A percentile compares a stretch with the other conserved stretches of the same genome.
These are phyloP conservation scores for Heterotilapia buettikoferi DNA, from an alignment of 2,113 vertebrate species.

Conservation along the genomic window DNA sequence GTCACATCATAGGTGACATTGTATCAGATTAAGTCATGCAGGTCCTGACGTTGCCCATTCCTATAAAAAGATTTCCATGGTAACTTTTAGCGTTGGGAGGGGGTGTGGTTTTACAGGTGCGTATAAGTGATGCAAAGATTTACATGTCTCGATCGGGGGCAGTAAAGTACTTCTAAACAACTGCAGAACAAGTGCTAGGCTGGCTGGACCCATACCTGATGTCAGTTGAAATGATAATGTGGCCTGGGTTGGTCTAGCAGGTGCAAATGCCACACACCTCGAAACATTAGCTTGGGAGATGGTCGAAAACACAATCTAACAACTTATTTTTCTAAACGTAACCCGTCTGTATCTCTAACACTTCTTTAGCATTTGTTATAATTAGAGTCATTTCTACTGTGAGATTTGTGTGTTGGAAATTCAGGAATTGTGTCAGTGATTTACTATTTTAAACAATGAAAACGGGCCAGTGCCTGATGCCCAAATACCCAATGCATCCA, in stretches of 20 bases:
- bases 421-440: background rate
- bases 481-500: background rate
- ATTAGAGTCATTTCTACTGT: background rate
- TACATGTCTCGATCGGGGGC: background rate
- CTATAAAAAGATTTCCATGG: background rate
- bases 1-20: background rate
- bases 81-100: background rate
- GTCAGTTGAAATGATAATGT: background rate
- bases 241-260: background rate
- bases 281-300: background rate
- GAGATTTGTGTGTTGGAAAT: background rate
- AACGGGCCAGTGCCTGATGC: accelerated
- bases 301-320: background rate
- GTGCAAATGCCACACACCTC: background rate
- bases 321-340: background rate
- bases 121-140: background rate
- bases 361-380: background rate
- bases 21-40: background rate
- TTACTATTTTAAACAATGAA: background rate
- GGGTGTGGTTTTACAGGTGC: background rate
- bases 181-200: background rate
- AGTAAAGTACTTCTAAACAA: background rate
- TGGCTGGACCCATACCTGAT: background rate
- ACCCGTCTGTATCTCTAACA: background rate
- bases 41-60: accelerated